phyloP scores from a whole-genome alignment of 2,797 vertebrate species.

The Rhinogobio ventralis region DNA sequence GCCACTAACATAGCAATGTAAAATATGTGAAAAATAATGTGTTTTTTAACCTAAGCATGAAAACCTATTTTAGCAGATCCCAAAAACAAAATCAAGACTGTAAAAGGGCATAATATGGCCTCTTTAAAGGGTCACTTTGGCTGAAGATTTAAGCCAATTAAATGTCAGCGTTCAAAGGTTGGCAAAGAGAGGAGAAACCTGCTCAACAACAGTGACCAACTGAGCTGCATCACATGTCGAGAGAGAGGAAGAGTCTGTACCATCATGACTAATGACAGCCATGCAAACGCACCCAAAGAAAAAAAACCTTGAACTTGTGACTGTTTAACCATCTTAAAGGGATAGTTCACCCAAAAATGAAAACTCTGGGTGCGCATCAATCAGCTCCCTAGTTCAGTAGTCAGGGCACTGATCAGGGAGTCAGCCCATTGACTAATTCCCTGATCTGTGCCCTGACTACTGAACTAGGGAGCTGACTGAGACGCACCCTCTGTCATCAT shows the following conservation, averaged over 20 bases:
- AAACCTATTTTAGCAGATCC: neutral
- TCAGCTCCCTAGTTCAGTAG: no score
- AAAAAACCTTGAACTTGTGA: neutral
- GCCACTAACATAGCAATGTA: neutral
- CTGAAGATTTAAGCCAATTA: neutral
- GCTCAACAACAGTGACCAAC: slow-evolving; percentile 35
- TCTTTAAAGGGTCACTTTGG: neutral
- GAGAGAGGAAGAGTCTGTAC: slow-evolving; percentile 16
- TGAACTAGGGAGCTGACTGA: no score
- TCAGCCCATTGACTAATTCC: no score
- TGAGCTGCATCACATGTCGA: slow-evolving; percentile 15
- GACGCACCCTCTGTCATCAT: no score
- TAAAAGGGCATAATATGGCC: neutral
- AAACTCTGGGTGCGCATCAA: no score
- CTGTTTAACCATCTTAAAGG: neutral
- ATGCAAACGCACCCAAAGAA: neutral
- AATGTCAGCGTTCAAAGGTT: slow-evolving; percentile 15
- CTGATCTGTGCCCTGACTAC: no score
- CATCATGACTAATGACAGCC: slow-evolving; percentile 24
- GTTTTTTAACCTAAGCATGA: neutral
- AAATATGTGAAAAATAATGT: neutral
- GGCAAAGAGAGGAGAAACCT: neutral
- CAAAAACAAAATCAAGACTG: neutral
- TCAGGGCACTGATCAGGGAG: no score
- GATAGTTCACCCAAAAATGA: no score